Evolutionary conservation across 2,888 invertebrate genomes (phyloP), one percentile per base, ranked within the genome.

Genomic region (Automeris io): DNA sequence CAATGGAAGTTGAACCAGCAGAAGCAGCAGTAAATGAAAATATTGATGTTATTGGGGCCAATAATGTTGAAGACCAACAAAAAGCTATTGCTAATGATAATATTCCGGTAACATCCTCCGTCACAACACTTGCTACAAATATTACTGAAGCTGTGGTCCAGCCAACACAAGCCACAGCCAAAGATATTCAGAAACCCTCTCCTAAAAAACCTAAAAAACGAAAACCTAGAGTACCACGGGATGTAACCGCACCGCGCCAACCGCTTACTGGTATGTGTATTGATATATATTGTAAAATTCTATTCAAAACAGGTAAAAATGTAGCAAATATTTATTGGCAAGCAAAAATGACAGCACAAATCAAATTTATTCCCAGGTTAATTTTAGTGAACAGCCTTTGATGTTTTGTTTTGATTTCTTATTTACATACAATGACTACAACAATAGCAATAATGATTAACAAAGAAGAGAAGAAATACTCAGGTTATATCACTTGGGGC

Each of bases 171-270:
- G 41, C 42, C 22, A 33, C 41, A 32, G n/a, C 50, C 40, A 59
- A 73, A 46, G 76, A 78, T 16, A 37, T 51, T 18, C 70, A 54
- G 25, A 82, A 81, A 47, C 61, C 83, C 54, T 70, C 73, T 8
- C 74, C 76, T 2, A 81, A 87, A 37, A 90, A 90, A 59, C 80
- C 88, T 1, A 88, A 89, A 47, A 93, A 92, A 63, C 90, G 92
- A 50, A 89, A 92, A 40, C 91, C 91, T 45, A 92, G 91, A 73
- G 71, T 86, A 35, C 91, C 90, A 0, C 89, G 91, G 47, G 93
- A 93, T 67, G 88, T 89, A 7, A 92, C 92, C 33, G 93, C 93
- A 1, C 93, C 93, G 1, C 85, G 91, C 35, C 92, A 91, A 57
- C 92, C 93, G 5, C 78, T 92, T 8, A 92, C 92, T 40, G 93